Percentiles rank a stretch among this genome's conserved stretches.
Conservation (phyloP, 2,888 invertebrate genomes). For the Clepsis dumicolana region DNA sequence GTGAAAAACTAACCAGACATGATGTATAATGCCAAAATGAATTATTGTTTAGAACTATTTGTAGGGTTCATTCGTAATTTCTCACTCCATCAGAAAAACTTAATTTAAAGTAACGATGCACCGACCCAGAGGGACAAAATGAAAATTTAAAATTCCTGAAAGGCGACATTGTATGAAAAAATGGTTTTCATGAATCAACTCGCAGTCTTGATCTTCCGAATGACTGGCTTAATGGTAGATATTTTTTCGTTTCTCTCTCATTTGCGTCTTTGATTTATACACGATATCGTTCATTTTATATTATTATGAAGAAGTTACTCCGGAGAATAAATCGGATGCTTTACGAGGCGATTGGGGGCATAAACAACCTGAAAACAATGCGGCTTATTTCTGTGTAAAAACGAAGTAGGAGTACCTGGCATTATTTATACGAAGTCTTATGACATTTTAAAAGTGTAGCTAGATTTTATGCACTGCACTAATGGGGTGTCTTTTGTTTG, state of each 20-base stretch:
- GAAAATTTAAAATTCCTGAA: conserved; percentile 34
- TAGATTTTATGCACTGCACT: too few relatives aligned
- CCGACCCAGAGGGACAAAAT: conserved; percentile 7
- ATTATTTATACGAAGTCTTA: too few relatives aligned
- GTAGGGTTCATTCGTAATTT: background rate
- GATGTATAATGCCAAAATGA: too few relatives aligned
- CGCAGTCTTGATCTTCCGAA: conserved; percentile 73
- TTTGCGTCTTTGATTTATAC: conserved; percentile 75
- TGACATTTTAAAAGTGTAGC: too few relatives aligned
- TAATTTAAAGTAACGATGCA: conserved; percentile 22
- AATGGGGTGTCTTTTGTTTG: too few relatives aligned
- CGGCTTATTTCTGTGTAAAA: too few relatives aligned
- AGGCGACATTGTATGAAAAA: conserved; percentile 58
- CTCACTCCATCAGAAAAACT: background rate
- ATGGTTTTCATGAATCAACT: conserved; percentile 70
- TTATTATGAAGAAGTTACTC: conserved; percentile 51
- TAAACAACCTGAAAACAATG: conserved; percentile 26
- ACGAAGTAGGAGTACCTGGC: too few relatives aligned
- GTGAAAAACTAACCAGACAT: too few relatives aligned
- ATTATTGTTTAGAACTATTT: background rate
- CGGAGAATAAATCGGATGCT: conserved; percentile 21
- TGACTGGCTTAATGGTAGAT: conserved; percentile 72
- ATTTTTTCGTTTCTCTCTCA: conserved; percentile 70
- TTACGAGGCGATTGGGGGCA: conserved; percentile 23
- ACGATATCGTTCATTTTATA: conserved; percentile 66